Conservation (phyloP, 2,888 invertebrate genomes). For the Drosophila buzzatii region DNA sequence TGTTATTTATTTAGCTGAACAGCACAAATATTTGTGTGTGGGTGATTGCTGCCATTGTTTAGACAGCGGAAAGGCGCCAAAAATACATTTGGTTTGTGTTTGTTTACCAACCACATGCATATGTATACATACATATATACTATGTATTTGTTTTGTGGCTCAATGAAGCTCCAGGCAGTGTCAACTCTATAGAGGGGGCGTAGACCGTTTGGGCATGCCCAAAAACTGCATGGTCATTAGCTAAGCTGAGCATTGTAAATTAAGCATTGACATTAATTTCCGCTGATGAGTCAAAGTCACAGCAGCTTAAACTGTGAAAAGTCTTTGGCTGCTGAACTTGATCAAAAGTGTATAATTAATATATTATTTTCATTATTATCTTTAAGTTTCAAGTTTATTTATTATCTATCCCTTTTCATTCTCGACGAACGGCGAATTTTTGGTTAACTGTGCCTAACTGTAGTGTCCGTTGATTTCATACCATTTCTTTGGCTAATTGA, state of each 20-base stretch:
- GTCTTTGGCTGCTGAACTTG: background rate
- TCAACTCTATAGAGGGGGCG: constrained; percentile 33
- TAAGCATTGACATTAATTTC: constrained; percentile 56
- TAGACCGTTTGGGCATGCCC: constrained; percentile 54
- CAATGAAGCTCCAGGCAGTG: constrained; percentile 56
- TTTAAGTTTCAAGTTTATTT: background rate
- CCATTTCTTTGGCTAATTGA: constrained; percentile 45
- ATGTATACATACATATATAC: constrained; percentile 3
- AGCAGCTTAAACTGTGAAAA: background rate
- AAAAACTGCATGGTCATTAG: constrained; percentile 67
- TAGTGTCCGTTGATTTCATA: constrained; percentile 27
- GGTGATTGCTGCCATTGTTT: constrained; percentile 61
- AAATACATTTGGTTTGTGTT: constrained; percentile 1
- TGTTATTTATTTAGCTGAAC: constrained; percentile 45
- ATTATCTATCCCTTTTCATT: background rate
- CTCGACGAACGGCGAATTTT: constrained; percentile 17
- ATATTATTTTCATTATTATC: background rate
- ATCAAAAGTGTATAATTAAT: background rate
- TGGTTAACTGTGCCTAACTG: constrained; percentile 33
- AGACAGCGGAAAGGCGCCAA: constrained; percentile 69
- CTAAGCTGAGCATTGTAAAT: constrained; percentile 35
- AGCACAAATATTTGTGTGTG: constrained; percentile 60
- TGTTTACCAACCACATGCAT: constrained; percentile 42
- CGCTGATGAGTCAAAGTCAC: constrained; percentile 31
- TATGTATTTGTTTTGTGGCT: constrained; percentile 37